Base-by-base conservation (phyloP, 2,797 vertebrate genomes). In the Euthynnus affinis region DNA sequence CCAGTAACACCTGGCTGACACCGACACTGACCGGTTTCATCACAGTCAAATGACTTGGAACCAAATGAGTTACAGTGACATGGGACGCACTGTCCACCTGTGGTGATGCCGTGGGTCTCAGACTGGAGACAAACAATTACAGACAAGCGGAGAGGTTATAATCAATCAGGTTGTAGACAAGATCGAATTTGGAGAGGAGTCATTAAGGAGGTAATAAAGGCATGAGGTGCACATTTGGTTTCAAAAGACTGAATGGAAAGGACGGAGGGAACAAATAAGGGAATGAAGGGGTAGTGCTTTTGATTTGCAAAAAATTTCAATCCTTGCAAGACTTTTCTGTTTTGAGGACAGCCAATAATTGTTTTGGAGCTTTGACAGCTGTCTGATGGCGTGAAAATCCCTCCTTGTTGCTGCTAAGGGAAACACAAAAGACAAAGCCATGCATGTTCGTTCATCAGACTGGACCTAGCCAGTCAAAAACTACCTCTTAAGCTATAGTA, bases 31-130 rank as follows among this genome's bases (percentile, higher is more conserved):
- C 98, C 97, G 0, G 46, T 93, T 65, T 96, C 97, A 73, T 97
- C 93, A 4, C 98, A 99, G 88, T 99, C 98, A 0, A 99, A 99
- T 0, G 98, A 99, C 87, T 99, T 99, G 65, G 98, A 99, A 3
- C 98, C 98, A 70, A 98, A 99, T 0, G 98, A 99, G 93, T 98
- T 99, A 80, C 98, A 99, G 90, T 98, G 96, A 83, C 98, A 99
- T 0, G 98, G 97, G 65, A 96, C 62, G 34, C 98, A 99, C n/a
- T 93, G 94, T 22, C 96, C 95, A 18, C 93, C 90, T 0, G 92
- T 95, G 37, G 94, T 87, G 2, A 98, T 76, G 71, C 96, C 96
- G 4, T 97, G 96, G n/a, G 96, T 97, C 91, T 92, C 86, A 77
- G 95, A 79, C 98, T 99, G 91, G 9, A 76, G 90, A 72, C 44